phyloP scores from a whole-genome alignment of 37 sponge, comb jelly and placozoan species.

The Agelas oroides region DNA sequence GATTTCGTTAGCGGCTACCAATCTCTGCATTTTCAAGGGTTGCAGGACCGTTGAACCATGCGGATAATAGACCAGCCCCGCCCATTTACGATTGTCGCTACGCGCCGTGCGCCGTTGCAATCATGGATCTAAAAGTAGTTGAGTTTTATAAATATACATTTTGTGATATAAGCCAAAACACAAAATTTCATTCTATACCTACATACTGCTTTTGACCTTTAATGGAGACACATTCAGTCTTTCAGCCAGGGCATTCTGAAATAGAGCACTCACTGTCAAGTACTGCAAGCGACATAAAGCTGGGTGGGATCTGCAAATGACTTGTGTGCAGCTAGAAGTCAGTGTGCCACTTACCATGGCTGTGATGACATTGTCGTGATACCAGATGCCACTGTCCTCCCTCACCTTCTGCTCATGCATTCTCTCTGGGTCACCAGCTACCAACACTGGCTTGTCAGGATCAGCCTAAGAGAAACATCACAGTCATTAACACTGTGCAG shows the following conservation, averaged over 20 bases:
- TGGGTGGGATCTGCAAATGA: no score
- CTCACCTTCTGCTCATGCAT: conserved; percentile 38
- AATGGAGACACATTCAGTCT: conserved; percentile 46
- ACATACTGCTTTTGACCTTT: background rate
- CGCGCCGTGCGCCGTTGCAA: no score
- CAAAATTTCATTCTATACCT: no score
- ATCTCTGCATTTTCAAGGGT: background rate
- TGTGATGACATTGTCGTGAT: conserved; percentile 71
- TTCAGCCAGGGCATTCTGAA: conserved; percentile 47
- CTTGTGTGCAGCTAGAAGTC: no score
- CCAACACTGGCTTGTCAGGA: conserved; percentile 75
- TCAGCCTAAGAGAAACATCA: conserved; percentile 68
- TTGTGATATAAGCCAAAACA: no score
- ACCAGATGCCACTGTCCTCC: conserved; percentile 74
- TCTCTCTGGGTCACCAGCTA: conserved; percentile 93
- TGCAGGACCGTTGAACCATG: no score
- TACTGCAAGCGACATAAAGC: no score
- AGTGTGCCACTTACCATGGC: conserved; percentile 63
- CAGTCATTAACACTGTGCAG: no score
- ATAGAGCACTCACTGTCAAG: background rate
- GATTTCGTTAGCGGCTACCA: conserved; percentile 60
- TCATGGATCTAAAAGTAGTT: no score
- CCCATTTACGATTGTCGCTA: no score
- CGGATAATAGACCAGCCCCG: no score
- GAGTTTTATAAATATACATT: background rate